Evolutionary conservation across 2,113 vertebrate genomes (phyloP), one percentile per base, ranked within the genome.

Genomic region (Eulacestoma nigropectus): DNA sequence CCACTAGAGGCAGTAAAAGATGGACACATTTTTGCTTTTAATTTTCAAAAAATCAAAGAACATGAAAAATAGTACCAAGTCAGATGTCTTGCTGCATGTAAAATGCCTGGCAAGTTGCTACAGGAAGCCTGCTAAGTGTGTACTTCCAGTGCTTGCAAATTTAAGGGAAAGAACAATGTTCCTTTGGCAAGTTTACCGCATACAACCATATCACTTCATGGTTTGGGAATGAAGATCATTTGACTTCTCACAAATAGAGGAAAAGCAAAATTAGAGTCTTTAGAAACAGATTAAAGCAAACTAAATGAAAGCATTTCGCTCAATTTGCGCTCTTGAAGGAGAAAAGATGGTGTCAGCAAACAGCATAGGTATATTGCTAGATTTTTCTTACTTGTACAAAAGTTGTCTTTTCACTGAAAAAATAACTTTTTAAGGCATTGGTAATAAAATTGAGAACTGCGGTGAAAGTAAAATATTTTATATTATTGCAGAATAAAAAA

Each of bases 171-270:
- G 13, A 25, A 41, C 1, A 7, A 4, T 10, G 3, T 23, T 84
- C 33, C 13, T 56, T 60, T 30, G 14, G 2, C 26, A 53, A 64
- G 23, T 60, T 81, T 32, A 21, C 6, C 6, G 29, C 4, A 4
- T 5, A 12, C 1, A 52, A 26, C 10, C 30, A 4, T 8, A 37
- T 27, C 17, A 4, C 17, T 73, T n/a, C 1, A 9, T n/a, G 15
- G 19, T 20, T 64, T 87, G 27, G 23, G 47, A 52, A 65, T 19
- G 19, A 56, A 21, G 13, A 13, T 62, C n/a, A 30, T 33, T 12
- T 42, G 15, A 9, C 7, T 78, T 49, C 19, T 41, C 30, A 52
- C 5, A 49, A 67, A 32, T 13, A 25, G 0, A 29, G 29, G 5
- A 67, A 53, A 90, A 53, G 3, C 10, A 75, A 39, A 69, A 56